Base-by-base conservation (phyloP, 2,797 vertebrate genomes). In the Champsocephalus gunnari region DNA sequence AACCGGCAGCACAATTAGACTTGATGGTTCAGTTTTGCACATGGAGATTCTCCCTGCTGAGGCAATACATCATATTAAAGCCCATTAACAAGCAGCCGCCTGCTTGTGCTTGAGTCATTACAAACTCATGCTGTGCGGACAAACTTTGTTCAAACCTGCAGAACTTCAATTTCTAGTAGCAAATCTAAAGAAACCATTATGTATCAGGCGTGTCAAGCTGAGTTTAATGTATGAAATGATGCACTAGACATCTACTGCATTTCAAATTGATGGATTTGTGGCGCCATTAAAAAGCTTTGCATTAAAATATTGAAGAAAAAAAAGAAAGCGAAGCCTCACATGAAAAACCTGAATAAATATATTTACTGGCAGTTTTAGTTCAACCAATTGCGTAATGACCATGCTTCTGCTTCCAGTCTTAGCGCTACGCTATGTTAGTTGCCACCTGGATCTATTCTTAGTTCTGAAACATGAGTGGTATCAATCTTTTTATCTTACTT, bases 1-100 rank as follows among this genome's bases (percentile, higher is more conserved):
- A 56, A 70, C 64, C 55, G 53, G 41, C 43, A 71, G 64, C 28
- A 68, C 43, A 74, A 73, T 85, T 73, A 48, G 78, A 83, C 58
- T 58, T 65, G 61, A 61, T 65, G 34, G 45, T 73, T 74, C 55
- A 45, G 28, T 63, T 77, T 64, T 66, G 24, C 43, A 2, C 14
- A 64, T 41, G 38, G 19, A 71, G 28, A 64, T 12, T 45, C 64
- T 68, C 55, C 84, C 64, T 67, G 73, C 78, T 64, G 84, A 65
- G 69, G 56, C 17, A 48, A 62, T 43, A 19, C 9, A 49, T 75
- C 65, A 74, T 67, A 74, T 66, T 72, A 77, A 69, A 73, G 66
- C 49, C 72, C 57, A 79, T 71, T 72, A 82, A 69, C 65, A 69
- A 76, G 69, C 49, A 66, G 68, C 12, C 2, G 7, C 56, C 70